Percentiles rank a stretch among this genome's conserved stretches.
phyloP scores from a whole-genome alignment of 2,888 invertebrate genomes.

The Alentia gelatinosa region DNA sequence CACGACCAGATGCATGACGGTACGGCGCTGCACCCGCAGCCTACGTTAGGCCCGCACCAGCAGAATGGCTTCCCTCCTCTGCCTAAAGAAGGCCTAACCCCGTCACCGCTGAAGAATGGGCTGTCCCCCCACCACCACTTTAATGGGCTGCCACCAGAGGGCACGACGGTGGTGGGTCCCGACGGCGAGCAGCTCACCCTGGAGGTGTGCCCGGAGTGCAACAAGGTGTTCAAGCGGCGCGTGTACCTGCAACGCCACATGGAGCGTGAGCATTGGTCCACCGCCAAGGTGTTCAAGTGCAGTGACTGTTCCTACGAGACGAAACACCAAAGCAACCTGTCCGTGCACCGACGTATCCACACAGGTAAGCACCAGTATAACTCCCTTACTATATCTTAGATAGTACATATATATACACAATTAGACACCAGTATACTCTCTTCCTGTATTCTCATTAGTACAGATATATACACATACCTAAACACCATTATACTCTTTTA shows the following conservation, averaged over 20 bases:
- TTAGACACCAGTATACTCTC: no score
- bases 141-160: slow-evolving; percentile 37
- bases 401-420: no score
- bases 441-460: no score
- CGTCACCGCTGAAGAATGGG: slow-evolving; percentile 36
- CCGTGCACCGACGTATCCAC: slow-evolving; percentile 79
- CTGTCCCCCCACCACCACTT: slow-evolving; percentile 46
- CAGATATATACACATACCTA: no score
- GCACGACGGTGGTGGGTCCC: slow-evolving; percentile 36
- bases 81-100: slow-evolving; percentile 35
- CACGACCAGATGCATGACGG: neutral
- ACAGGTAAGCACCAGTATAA: no score
- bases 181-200: slow-evolving; percentile 44
- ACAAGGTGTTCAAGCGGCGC: slow-evolving; percentile 75
- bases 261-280: slow-evolving; percentile 79
- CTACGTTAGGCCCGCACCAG: neutral
- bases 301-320: slow-evolving; percentile 80
- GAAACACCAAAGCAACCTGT: slow-evolving; percentile 80
- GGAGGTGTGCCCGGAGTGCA: slow-evolving; percentile 65
- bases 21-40: neutral
- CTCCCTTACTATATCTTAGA: no score
- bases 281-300: slow-evolving; percentile 80
- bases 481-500: no score
- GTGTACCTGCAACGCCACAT: slow-evolving; percentile 79
- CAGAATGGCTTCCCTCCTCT: slow-evolving; percentile 23